A percentile compares a stretch with the other conserved stretches of the same genome.
Evolutionary conservation across 1,140 invertebrate species (phyloP).

Genomic region (Procambarus clarkii): DNA sequence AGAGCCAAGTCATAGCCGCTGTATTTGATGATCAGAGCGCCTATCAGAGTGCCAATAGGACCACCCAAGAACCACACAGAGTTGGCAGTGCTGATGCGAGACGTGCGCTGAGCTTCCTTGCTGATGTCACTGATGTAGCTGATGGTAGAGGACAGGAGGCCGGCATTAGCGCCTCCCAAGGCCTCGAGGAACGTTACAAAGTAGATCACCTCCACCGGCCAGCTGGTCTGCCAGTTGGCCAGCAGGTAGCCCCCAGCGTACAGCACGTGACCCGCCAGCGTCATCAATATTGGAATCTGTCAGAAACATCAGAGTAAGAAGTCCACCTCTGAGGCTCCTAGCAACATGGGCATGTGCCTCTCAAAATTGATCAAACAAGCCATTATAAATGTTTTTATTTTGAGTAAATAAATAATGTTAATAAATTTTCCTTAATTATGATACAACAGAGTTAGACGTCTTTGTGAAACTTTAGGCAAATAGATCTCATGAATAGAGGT

Average conservation of each 20-base stretch:
- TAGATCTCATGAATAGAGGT: no score
- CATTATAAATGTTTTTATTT: no score
- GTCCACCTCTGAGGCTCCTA: no score
- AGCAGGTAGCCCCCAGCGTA: constrained; percentile 60
- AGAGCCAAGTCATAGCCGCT: constrained; percentile 62
- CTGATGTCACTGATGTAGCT: constrained; percentile 70
- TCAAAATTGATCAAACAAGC: no score
- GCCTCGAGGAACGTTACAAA: constrained; percentile 51
- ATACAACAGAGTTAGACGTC: no score
- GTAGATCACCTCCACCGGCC: constrained; percentile 59
- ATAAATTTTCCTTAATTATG: no score
- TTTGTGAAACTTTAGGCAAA: no score
- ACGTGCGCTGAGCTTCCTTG: constrained; percentile 46
- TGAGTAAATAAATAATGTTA: no score
- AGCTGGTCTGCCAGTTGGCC: constrained; percentile 52
- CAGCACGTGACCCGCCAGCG: constrained; percentile 50
- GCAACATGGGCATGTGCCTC: no score
- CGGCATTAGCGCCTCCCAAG: constrained; percentile 62
- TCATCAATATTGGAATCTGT: constrained; percentile 65
- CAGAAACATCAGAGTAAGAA: neutral
- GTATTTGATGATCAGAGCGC: constrained; percentile 54
- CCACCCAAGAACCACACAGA: constrained; percentile 68
- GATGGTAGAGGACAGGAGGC: constrained; percentile 55
- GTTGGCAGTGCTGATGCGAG: constrained; percentile 58
- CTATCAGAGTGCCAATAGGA: constrained; percentile 58